Conservation (phyloP, 2,888 invertebrate genomes). For the Ophioninae sp. region DNA sequence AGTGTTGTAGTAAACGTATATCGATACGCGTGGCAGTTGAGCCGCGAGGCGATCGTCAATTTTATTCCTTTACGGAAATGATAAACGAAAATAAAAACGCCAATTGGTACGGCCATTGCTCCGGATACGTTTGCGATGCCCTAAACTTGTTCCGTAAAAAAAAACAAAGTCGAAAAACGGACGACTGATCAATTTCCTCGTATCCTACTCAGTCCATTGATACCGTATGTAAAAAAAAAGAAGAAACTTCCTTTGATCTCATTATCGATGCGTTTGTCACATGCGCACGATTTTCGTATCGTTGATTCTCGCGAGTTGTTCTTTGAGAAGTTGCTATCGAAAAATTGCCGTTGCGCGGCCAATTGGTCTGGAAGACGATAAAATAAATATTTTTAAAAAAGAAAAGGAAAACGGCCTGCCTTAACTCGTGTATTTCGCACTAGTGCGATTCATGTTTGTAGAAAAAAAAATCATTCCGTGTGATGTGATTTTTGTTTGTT, state of each 20-base stretch:
- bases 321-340: slow-evolving; percentile 46
- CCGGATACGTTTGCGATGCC: slow-evolving; percentile 54
- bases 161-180: slow-evolving; percentile 13
- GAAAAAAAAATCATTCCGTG: slow-evolving; percentile 27
- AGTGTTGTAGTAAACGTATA: slow-evolving; percentile 66
- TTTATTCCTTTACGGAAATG: slow-evolving; percentile 56
- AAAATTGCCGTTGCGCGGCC: slow-evolving; percentile 49
- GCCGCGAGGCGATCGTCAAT: slow-evolving; percentile 68
- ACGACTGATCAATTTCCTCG: slow-evolving; percentile 61
- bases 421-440: slow-evolving; percentile 48
- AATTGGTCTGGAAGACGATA: slow-evolving; percentile 62
- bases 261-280: background rate
- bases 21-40: slow-evolving; percentile 75
- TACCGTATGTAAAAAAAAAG: slow-evolving; percentile 64
- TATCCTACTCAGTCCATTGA: slow-evolving; percentile 76
- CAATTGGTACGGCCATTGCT: slow-evolving; percentile 15
- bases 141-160: slow-evolving; percentile 53
- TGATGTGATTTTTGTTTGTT: slow-evolving; percentile 42
- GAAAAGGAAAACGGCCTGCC: slow-evolving; percentile 45
- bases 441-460: slow-evolving; percentile 44
- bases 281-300: background rate
- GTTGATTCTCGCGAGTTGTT: slow-evolving; percentile 40
- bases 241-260: slow-evolving; percentile 57
- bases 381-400: slow-evolving; percentile 54
- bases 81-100: slow-evolving; percentile 54